Evolutionary conservation across 2,113 vertebrate genomes (phyloP).

Genomic region (Tachycineta bicolor): DNA sequence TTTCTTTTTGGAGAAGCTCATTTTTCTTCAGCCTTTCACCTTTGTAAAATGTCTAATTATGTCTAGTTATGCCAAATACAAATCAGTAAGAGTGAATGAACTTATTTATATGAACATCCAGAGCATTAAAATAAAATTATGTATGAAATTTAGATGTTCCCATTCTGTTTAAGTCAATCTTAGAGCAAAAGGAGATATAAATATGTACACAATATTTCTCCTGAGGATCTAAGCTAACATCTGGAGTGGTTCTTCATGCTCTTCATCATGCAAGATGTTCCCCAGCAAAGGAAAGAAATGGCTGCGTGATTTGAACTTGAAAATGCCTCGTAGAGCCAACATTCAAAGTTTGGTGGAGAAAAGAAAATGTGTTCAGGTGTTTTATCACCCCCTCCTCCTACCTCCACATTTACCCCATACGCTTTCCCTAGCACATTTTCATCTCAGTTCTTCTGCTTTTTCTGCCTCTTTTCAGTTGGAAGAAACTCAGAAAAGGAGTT

Average conservation of each 20-base stretch:
- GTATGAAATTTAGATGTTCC: neutral
- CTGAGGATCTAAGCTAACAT: neutral
- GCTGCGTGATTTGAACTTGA: neutral
- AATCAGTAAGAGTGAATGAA: neutral
- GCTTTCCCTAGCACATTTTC: neutral
- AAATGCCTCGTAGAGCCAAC: neutral
- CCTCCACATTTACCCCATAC: neutral
- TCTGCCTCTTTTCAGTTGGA: neutral
- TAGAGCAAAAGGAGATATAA: neutral
- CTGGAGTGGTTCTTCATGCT: neutral
- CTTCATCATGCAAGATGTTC: neutral
- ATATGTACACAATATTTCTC: neutral
- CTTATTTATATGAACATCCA: neutral
- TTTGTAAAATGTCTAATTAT: neutral
- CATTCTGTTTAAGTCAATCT: neutral
- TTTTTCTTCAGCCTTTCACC: neutral
- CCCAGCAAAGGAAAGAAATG: neutral
- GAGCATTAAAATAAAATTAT: neutral
- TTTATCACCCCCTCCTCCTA: neutral
- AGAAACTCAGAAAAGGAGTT: neutral
- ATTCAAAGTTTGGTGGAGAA: neutral
- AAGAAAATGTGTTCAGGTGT: accelerated
- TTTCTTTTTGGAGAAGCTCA: neutral
- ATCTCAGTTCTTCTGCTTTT: neutral
- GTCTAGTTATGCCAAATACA: neutral